Evolutionary conservation across 2,113 vertebrate genomes (phyloP), one percentile per base, ranked within the genome.

Genomic region (Cyprinodon brontotheroides): DNA sequence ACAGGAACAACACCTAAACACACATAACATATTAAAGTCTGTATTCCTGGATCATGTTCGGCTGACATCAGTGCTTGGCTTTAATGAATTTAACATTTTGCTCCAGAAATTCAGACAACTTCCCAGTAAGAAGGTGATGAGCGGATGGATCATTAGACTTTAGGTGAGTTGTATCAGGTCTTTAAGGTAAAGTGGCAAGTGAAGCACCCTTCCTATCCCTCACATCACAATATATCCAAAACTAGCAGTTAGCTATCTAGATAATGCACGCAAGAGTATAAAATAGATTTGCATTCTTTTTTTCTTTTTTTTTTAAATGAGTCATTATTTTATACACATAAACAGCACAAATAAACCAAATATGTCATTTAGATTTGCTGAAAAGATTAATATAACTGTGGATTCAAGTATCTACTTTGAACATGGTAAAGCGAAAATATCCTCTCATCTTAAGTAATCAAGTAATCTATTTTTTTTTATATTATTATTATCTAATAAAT

Each of bases 381-480:
- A 87, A 79, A 80, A 87, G 65, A 72, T 89, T 87, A 81, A 79
- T 84, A 90, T 78, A 87, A 87, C 84, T 92, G 80, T 89, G 78
- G 77, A 87, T 92, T 93, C 91, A 93, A 93, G 90, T 92, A 92
- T 89, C 78, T 91, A 88, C 80, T 91, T 90, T 81, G 86, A 89
- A 85, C 77, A 80, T 63, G 70, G 86, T 87, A 82, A 85, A 89
- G 88, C 91, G 70, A 91, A 92, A 88, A 90, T 92, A 91, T 85
- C 87, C 74, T 92, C 68, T 89, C 87, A 84, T 90, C 88, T 88
- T 88, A 84, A 76, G 73, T 85, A 41, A 71, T 82, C 75, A 79
- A 75, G 72, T 84, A 87, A 62, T 63, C 62, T 65, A 17, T 53
- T 37, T 75, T 83, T 82, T 29, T 14, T 40, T 60, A 29, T 29